A percentile compares a stretch with the other conserved stretches of the same genome.
Conservation (phyloP, 2,113 vertebrate species). For the Corvus moneduloides region DNA sequence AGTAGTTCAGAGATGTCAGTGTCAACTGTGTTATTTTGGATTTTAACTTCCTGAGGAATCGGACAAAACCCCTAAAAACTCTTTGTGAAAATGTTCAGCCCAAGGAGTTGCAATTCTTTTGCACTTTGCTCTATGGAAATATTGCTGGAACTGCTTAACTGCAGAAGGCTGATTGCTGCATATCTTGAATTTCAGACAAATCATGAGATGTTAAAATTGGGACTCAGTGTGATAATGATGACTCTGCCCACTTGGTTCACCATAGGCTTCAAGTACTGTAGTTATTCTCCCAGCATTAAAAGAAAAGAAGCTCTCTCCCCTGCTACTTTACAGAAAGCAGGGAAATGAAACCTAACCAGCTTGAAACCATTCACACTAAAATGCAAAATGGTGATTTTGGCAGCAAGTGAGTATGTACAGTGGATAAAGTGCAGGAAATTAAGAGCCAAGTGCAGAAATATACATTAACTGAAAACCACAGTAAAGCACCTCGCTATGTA, state of each 20-base stretch:
- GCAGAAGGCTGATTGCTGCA: neutral
- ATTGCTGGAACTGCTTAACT: slow-evolving; percentile 36
- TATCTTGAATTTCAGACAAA: slow-evolving; percentile 35
- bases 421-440: slow-evolving; percentile 16
- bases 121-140: neutral
- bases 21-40: neutral
- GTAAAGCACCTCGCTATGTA: slow-evolving; percentile 10
- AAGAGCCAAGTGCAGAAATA: slow-evolving; percentile 29
- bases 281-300: slow-evolving; percentile 33
- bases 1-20: neutral
- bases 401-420: slow-evolving; percentile 19
- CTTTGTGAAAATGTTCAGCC: slow-evolving; percentile 3
- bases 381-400: slow-evolving; percentile 43
- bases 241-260: slow-evolving; percentile 46
- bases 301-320: slow-evolving; percentile 25
- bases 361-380: slow-evolving; percentile 57
- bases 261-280: neutral
- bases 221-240: slow-evolving; percentile 45
- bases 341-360: slow-evolving; percentile 51
- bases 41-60: slow-evolving; percentile 31
- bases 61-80: slow-evolving; percentile 38
- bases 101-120: neutral
- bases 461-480: slow-evolving; percentile 45
- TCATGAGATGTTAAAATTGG: slow-evolving; percentile 40
- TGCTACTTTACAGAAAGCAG: neutral